phyloP scores from a whole-genome alignment of 2,888 invertebrate species.

The Gnatocerus cornutus region DNA sequence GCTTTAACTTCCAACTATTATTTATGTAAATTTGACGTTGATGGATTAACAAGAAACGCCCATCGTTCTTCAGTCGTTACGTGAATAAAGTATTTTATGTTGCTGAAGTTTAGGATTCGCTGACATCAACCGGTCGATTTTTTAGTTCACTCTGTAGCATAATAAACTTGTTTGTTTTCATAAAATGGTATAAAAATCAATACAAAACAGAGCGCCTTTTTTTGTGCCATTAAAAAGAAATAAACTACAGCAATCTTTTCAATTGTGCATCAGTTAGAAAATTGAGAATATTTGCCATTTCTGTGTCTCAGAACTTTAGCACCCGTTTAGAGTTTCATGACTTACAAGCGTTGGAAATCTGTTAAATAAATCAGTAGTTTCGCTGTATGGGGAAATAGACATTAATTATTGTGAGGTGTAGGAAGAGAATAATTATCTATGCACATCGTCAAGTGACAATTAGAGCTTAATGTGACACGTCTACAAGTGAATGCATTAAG shows the following conservation, averaged over 20 bases:
- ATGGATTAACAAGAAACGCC: slow-evolving; percentile 19
- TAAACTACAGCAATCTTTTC: no score
- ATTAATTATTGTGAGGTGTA: slow-evolving; percentile 25
- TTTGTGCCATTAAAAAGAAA: no score
- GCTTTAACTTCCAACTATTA: slow-evolving; percentile 21
- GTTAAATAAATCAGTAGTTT: slow-evolving; percentile 19
- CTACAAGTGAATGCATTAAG: slow-evolving; percentile 56
- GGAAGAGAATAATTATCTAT: slow-evolving; percentile 56
- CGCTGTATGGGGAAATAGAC: slow-evolving; percentile 7
- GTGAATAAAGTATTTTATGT: slow-evolving; percentile 2
- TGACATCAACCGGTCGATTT: not conserved
- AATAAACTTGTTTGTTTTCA: not conserved
- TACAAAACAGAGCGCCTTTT: no score
- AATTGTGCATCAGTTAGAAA: no score
- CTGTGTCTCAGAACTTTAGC: no score
- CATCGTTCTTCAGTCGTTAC: slow-evolving; percentile 16
- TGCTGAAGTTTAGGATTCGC: not conserved
- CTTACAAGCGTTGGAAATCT: slow-evolving; percentile 2
- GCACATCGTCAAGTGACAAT: slow-evolving; percentile 60
- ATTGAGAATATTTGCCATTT: no score
- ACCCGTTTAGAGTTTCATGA: not conserved
- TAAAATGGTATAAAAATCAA: no score
- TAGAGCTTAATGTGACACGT: slow-evolving; percentile 53
- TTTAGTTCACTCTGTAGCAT: not conserved
- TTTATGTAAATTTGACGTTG: slow-evolving; percentile 31